phyloP scores from a whole-genome alignment of 2,113 vertebrate species.

The Motacilla alba region DNA sequence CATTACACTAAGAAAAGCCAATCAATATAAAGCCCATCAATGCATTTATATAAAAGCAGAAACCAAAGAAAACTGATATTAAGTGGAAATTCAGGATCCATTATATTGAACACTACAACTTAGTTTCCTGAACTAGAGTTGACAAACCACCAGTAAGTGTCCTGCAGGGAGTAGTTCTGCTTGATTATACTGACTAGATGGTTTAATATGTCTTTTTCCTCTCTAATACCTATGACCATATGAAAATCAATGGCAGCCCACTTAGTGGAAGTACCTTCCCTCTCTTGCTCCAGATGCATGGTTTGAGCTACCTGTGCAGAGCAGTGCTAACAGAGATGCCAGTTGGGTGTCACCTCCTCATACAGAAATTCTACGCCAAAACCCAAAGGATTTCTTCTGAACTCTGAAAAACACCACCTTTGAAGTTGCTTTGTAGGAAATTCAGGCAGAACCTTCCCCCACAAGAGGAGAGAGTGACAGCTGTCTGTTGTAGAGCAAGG shows the following conservation, averaged over 20 bases:
- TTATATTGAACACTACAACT: slow-evolving; percentile 45
- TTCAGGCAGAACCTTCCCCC: not conserved
- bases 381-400: not conserved
- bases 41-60: slow-evolving; percentile 57
- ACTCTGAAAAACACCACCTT: not conserved
- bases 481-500: fast-evolving
- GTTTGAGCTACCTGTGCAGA: not conserved
- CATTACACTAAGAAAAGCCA: slow-evolving; percentile 28
- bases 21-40: slow-evolving; percentile 47
- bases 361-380: not conserved
- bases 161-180: slow-evolving; percentile 37
- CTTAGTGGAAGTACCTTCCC: slow-evolving; percentile 19
- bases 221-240: slow-evolving; percentile 18
- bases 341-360: not conserved
- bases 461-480: not conserved
- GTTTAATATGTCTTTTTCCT: slow-evolving; percentile 38
- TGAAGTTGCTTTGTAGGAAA: not conserved
- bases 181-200: slow-evolving; percentile 32
- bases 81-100: slow-evolving; percentile 57
- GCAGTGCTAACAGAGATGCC: not conserved
- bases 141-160: slow-evolving; percentile 55
- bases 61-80: slow-evolving; percentile 62
- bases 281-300: not conserved
- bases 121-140: slow-evolving; percentile 60
- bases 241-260: slow-evolving; percentile 51